Base-by-base conservation (phyloP, 2,888 invertebrate species). In the Hirtodrosophila duncani region DNA sequence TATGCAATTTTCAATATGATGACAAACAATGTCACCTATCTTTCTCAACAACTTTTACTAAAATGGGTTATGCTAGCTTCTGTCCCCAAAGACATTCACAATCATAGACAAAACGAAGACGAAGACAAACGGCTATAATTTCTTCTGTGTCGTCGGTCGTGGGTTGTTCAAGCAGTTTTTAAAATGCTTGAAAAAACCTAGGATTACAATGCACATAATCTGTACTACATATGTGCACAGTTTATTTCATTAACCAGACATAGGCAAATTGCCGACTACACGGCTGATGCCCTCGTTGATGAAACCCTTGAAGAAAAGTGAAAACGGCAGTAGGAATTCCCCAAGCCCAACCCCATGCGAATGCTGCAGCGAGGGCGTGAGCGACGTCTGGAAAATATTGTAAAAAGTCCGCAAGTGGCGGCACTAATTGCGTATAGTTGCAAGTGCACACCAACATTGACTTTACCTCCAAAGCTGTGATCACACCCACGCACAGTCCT, bases 361-460 rank as follows among this genome's bases (percentile, higher is more conserved):
- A 38, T 30, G 27, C 29, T 24, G 34, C 26, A 41, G 41, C 29
- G 38, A 38, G 41, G 46, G 30, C 36, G 41, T 31, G 33, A 37
- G 16, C 5, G 49, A n/a, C 42, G 43, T 37, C 44, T 77, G 69
- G 80, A n/a, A n/a, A n/a, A n/a, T n/a, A n/a, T n/a, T 64, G 72
- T 63, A 63, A 79, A 63, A 71, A 77, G 68, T 60, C 45, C 46
- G 39, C 48, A 29, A 26, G 33, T 80, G 64, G 79, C 74, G 79
- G 61, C 64, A 72, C 80, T 80, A 80, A 80, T 80, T 79, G 75
- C 53, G 29, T 45, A 48, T 45, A 43, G 4, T 5, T 4, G 7
- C 20, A 20, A 33, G 49, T 60, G 63, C 60, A 34, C 49, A 21
- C 4, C 27, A 24, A 48, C 23, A 18, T 42, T 29, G 45, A 27